Evolutionary conservation across 2,888 invertebrate species (phyloP).

Genomic region (Isotomurus palustris): DNA sequence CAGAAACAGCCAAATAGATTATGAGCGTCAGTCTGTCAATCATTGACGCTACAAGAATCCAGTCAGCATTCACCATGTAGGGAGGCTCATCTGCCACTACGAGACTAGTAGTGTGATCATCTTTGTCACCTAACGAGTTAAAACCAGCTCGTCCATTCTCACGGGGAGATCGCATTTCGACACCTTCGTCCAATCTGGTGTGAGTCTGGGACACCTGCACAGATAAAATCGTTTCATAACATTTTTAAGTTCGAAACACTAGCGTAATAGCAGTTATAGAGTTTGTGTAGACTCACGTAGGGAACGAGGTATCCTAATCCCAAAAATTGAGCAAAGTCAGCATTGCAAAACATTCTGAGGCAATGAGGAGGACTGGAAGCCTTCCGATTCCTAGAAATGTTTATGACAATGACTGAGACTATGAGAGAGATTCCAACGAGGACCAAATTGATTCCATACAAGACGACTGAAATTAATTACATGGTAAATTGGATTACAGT

Average conservation of each 20-base stretch:
- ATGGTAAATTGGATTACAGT: background rate
- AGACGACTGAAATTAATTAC: slow-evolving; percentile 53
- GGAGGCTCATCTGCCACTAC: slow-evolving; percentile 26
- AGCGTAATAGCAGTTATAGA: background rate
- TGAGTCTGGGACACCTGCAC: slow-evolving; percentile 43
- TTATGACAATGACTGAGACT: slow-evolving; percentile 56
- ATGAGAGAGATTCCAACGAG: slow-evolving; percentile 56
- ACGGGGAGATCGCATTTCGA: slow-evolving; percentile 40
- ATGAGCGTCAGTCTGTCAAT: slow-evolving; percentile 44
- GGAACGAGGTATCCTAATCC: slow-evolving; percentile 47
- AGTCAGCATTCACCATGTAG: slow-evolving; percentile 42
- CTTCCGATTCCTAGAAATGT: slow-evolving; percentile 54
- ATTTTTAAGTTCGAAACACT: background rate
- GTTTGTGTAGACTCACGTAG: slow-evolving; percentile 42
- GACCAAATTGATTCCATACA: slow-evolving; percentile 56
- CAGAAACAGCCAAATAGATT: slow-evolving; percentile 53
- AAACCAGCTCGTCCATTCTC: slow-evolving; percentile 26
- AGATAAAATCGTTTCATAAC: background rate
- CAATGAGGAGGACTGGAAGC: slow-evolving; percentile 52
- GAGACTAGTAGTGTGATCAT: slow-evolving; percentile 33
- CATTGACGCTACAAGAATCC: slow-evolving; percentile 44
- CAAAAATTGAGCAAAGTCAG: slow-evolving; percentile 45
- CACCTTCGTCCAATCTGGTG: slow-evolving; percentile 42
- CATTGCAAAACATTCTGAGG: slow-evolving; percentile 43
- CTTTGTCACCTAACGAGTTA: slow-evolving; percentile 30